A percentile compares a stretch with the other conserved stretches of the same genome.
These are phyloP conservation scores for Prionace glauca DNA, from an alignment of 2,797 vertebrate genomes.

Conservation along the genomic window DNA sequence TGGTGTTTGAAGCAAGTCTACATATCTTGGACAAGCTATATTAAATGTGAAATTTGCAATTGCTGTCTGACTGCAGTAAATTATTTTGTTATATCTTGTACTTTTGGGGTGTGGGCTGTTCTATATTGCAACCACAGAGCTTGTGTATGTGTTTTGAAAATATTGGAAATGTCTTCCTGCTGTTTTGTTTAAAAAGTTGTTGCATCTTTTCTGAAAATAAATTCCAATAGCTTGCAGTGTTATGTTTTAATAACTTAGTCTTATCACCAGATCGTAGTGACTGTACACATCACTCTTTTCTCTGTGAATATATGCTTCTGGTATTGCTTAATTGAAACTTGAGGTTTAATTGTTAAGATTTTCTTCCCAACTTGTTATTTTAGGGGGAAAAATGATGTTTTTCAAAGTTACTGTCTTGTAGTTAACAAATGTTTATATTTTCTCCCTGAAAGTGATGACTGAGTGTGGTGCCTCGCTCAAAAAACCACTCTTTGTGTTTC, in stretches of 20 bases:
- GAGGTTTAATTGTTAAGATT: not conserved
- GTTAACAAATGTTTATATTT: not conserved
- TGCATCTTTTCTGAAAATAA: not conserved
- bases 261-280: not conserved
- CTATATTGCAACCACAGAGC: too few species aligned
- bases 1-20: not conserved
- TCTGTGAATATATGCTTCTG: not conserved
- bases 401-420: not conserved
- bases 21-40: not conserved
- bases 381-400: not conserved
- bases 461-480: not conserved
- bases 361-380: not conserved
- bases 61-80: not conserved
- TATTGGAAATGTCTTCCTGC: not conserved
- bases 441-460: not conserved
- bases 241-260: not conserved
- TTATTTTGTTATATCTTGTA: not conserved
- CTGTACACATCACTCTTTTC: not conserved
- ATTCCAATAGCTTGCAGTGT: not conserved
- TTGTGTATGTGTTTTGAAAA: not conserved
- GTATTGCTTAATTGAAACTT: not conserved
- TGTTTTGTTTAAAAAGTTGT: not conserved
- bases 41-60: not conserved
- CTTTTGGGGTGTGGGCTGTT: not conserved
- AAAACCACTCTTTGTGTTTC: not conserved